A percentile compares a stretch with the other conserved stretches of the same genome.
These are phyloP conservation scores for Mus pahari DNA, from an alignment of 2,113 vertebrate species.

Conservation along the genomic window DNA sequence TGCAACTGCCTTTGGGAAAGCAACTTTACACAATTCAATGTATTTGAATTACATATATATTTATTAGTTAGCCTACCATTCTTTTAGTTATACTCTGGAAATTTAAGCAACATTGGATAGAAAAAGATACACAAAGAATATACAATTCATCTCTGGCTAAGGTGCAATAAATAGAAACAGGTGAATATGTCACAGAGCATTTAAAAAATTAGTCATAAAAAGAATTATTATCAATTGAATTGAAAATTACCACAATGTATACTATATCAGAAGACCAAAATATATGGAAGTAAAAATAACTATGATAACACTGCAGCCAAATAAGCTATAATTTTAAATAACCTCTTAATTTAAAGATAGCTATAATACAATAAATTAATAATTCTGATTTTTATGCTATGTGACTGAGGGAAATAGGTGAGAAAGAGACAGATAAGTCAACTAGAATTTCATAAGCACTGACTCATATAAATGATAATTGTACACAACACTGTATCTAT, in stretches of 20 bases:
- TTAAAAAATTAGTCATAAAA: neutral
- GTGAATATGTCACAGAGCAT: too few relatives aligned
- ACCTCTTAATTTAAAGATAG: neutral
- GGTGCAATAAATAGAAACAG: neutral
- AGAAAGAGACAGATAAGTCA: neutral
- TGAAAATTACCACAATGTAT: neutral
- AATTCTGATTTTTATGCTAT: neutral
- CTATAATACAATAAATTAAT: neutral
- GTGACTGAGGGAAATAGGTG: accelerated
- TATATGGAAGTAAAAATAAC: neutral
- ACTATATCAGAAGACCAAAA: neutral
- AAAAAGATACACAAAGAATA: neutral
- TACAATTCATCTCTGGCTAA: neutral
- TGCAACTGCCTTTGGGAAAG: neutral
- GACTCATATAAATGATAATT: neutral
- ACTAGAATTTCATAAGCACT: neutral
- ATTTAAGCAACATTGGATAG: neutral
- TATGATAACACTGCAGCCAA: neutral
- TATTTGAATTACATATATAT: neutral
- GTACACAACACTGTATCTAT: too few relatives aligned
- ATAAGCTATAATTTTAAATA: neutral
- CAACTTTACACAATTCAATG: neutral
- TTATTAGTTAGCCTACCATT: neutral
- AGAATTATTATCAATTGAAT: neutral
- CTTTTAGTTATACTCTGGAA: neutral